Percentiles rank a stretch among this genome's conserved stretches.
Evolutionary conservation across 2,113 vertebrate species (phyloP).

Genomic region (Chaetura pelagica): DNA sequence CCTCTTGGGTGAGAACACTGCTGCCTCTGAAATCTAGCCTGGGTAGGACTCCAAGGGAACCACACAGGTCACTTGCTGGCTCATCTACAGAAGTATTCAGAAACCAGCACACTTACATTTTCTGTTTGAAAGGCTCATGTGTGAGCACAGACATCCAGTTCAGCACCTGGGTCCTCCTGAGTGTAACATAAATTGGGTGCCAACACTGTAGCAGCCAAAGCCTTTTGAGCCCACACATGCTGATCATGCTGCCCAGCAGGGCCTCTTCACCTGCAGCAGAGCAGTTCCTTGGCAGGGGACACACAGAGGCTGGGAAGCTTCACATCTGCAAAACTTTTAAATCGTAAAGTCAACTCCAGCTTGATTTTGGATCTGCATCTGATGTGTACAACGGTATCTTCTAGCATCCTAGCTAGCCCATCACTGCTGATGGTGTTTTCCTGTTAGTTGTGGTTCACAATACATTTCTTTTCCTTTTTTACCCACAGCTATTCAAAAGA

Average conservation of each 20-base stretch:
- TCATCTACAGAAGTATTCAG: not conserved
- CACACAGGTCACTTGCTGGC: not conserved
- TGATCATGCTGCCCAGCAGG: not conserved
- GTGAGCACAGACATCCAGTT: not conserved
- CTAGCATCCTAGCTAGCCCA: constrained; percentile 44
- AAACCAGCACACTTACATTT: not conserved
- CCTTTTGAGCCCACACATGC: not conserved
- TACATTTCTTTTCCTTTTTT: constrained; percentile 41
- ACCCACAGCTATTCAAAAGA: constrained; percentile 47
- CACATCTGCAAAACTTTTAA: not conserved
- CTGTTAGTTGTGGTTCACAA: not conserved
- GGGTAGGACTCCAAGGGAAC: not conserved
- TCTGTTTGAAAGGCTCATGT: not conserved
- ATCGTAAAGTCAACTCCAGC: not conserved
- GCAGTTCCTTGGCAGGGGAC: not conserved
- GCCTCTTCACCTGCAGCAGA: not conserved
- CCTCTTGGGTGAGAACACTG: not conserved
- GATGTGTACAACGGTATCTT: constrained; percentile 19
- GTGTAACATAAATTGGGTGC: not conserved
- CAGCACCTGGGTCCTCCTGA: not conserved
- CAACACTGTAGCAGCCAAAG: not conserved
- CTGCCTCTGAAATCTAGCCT: not conserved
- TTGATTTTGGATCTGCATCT: constrained; percentile 12
- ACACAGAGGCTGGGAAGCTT: not conserved
- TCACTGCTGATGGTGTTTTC: not conserved